These are phyloP conservation scores for Ptilonorhynchus violaceus DNA, from an alignment of 2,113 vertebrate genomes.

Conservation along the genomic window DNA sequence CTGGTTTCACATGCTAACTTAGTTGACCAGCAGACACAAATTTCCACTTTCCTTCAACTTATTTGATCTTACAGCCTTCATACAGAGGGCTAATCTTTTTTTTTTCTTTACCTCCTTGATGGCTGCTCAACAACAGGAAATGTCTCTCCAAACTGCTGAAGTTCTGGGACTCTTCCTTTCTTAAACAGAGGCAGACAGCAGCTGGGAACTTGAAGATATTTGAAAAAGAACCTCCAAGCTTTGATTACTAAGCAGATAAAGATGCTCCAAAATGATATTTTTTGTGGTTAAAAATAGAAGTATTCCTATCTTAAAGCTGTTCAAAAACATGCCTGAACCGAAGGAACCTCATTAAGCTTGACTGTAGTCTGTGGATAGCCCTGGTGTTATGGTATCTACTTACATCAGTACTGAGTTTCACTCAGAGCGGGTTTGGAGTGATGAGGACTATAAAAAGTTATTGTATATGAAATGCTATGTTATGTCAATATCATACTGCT, in stretches of 20 bases:
- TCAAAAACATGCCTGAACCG: neutral
- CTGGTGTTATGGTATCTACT: neutral
- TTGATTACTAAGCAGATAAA: slow-evolving; percentile 15
- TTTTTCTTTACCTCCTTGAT: neutral
- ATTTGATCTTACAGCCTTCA: neutral
- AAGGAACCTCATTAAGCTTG: neutral
- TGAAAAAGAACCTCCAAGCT: neutral
- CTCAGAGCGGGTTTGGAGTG: neutral
- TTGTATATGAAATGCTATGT: neutral
- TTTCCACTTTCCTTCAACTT: neutral
- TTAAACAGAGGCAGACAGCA: neutral
- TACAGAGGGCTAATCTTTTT: neutral
- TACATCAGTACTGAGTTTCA: neutral
- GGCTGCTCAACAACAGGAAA: neutral
- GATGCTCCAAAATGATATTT: neutral
- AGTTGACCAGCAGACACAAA: neutral
- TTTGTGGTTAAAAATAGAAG: neutral
- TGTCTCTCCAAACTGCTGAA: neutral
- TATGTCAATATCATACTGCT: neutral
- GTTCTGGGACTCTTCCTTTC: neutral
- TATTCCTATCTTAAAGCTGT: neutral
- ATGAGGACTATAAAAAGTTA: slow-evolving; percentile 4
- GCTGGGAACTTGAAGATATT: neutral
- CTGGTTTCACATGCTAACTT: neutral
- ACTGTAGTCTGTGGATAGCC: neutral